Evolutionary conservation across 1,140 invertebrate species (phyloP), one percentile per base, ranked within the genome.

Genomic region (Neotoxoptera formosana): DNA sequence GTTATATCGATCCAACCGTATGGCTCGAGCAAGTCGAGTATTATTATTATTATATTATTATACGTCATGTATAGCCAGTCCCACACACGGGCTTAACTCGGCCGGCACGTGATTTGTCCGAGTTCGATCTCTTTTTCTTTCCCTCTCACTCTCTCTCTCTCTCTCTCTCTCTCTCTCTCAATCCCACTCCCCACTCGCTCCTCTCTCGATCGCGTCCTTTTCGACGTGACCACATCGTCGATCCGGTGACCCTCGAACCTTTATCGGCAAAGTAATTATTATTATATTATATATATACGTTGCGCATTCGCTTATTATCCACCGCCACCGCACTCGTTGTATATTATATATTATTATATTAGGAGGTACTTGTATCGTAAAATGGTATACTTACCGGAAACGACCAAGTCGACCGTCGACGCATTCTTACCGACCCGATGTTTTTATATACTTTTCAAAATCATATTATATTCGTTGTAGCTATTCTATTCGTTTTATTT

Each of bases 1-100:
- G 25, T 51, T 93, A 93, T 93, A 93, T 93, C 25, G 91, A 93
- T 90, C 89, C 81, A 34, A 84, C 81, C 81, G 25, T 36, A 76
- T 76, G 0, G 60, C 60, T 76, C n/a, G n/a, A n/a, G 30, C 60
- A 76, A 81, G 53, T 51, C 20, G 45, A n/a, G 67, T 83, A 81
- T 90, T 41, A 84, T 41, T 45, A 45, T 84, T 84, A 84, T 84
- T 84, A 84, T 83, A 83, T 25, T 83, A 41, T 51, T 17, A 30
- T 30, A 48, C 30, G 45, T n/a, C n/a, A n/a, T n/a, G n/a, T n/a
- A n/a, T 30, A 30, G 84, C 6, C 25, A 67, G 41, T 91, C 91
- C 67, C 91, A 92, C 47, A 83, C 90, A 67, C 45, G 7, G 41
- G 60, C 11, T 76, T n/a, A 76, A n/a, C 17, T 30, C 60, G 60